Conservation (phyloP, 2,888 invertebrate species). For the Baccha elongata region DNA sequence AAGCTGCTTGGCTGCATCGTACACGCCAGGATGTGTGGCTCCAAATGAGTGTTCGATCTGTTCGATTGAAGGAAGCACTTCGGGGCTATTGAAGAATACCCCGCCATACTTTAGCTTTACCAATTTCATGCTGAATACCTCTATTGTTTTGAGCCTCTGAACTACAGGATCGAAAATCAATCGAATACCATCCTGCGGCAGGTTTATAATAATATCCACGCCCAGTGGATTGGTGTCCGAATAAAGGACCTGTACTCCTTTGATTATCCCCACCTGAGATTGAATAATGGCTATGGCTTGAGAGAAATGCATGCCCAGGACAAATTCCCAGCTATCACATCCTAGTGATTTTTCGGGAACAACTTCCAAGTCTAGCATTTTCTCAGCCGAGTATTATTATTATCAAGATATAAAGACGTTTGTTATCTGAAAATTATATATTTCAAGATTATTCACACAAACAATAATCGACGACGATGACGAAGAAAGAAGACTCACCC, state of each 20-base stretch:
- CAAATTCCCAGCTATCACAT: slow-evolving; percentile 98
- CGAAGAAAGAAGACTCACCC: slow-evolving; percentile 58
- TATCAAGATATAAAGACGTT: slow-evolving; percentile 2
- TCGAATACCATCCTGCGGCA: slow-evolving; percentile 97
- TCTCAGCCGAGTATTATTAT: slow-evolving; percentile 36
- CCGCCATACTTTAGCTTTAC: slow-evolving; percentile 98
- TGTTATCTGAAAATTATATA: slow-evolving; percentile 49
- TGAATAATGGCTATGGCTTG: slow-evolving; percentile 98
- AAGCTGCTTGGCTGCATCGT: slow-evolving; percentile 96
- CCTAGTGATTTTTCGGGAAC: slow-evolving; percentile 97
- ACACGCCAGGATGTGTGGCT: slow-evolving; percentile 98
- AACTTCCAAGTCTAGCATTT: slow-evolving; percentile 98
- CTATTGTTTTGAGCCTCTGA: slow-evolving; percentile 97
- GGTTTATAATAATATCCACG: slow-evolving; percentile 97
- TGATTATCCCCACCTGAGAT: slow-evolving; percentile 96
- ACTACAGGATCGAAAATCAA: slow-evolving; percentile 97
- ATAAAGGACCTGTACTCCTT: slow-evolving; percentile 98
- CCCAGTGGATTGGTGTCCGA: slow-evolving; percentile 97
- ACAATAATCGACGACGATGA: slow-evolving; percentile 9
- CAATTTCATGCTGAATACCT: slow-evolving; percentile 98
- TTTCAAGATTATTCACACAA: slow-evolving; percentile 20
- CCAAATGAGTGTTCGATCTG: slow-evolving; percentile 99
- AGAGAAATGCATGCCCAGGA: slow-evolving; percentile 97
- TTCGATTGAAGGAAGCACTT: slow-evolving; percentile 97
- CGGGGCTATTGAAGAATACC: slow-evolving; percentile 94